A percentile compares a stretch with the other conserved stretches of the same genome.
Conservation (phyloP, 2,113 vertebrate species). For the Bettongia penicillata region DNA sequence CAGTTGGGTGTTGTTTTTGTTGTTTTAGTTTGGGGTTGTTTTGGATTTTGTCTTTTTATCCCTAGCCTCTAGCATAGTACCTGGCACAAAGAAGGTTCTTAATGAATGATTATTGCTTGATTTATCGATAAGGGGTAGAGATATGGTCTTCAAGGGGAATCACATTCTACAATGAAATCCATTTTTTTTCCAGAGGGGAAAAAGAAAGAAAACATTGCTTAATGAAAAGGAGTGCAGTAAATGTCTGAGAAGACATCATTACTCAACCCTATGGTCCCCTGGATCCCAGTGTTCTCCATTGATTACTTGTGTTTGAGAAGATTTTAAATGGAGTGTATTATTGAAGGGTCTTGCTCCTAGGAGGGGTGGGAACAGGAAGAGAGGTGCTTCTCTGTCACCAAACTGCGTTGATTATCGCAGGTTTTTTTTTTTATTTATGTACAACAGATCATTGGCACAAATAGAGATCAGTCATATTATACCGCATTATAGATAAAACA, state of each 20-base stretch:
- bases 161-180: neutral
- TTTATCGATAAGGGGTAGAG: neutral
- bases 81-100: neutral
- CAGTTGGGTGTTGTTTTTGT: neutral
- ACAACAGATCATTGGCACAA: neutral
- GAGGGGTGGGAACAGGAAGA: neutral
- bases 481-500: neutral
- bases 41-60: neutral
- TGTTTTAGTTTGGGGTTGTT: too few species aligned
- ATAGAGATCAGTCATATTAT: neutral
- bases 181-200: neutral
- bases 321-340: neutral
- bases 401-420: neutral
- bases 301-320: neutral
- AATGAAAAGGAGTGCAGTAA: neutral
- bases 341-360: neutral
- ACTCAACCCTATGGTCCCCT: neutral
- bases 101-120: neutral
- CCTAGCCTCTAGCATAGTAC: neutral
- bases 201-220: neutral
- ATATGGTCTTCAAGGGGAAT: neutral
- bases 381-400: neutral
- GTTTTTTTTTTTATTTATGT: neutral
- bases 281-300: neutral
- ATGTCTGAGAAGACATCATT: neutral